Evolutionary conservation across 1,140 invertebrate species (phyloP).

Genomic region (Drosophila pseudoananassae): DNA sequence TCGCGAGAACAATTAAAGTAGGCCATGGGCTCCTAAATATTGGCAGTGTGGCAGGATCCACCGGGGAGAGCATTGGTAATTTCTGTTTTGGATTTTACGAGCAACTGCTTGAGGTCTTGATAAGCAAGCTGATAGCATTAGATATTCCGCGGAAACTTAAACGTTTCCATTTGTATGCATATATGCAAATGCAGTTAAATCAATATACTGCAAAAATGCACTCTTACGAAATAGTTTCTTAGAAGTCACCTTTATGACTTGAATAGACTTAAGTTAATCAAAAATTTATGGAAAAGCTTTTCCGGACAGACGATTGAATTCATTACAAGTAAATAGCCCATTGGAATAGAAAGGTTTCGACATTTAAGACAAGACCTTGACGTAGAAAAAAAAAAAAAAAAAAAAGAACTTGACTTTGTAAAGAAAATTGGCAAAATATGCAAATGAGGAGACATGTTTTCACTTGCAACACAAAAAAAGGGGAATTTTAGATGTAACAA

Average conservation of each 20-base stretch:
- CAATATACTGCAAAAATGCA: neutral
- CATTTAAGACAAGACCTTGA: no score
- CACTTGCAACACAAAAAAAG: no score
- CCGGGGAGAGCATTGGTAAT: neutral
- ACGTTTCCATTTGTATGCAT: neutral
- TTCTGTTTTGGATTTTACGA: neutral
- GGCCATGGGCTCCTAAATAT: neutral
- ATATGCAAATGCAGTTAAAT: neutral
- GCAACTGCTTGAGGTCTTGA: neutral
- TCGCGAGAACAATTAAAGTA: conserved; percentile 87
- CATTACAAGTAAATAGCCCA: no score
- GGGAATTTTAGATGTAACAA: no score
- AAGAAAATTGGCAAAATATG: no score
- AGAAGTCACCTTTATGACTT: no score
- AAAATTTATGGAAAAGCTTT: neutral
- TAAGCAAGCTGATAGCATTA: neutral
- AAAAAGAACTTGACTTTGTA: no score
- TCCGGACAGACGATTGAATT: neutral
- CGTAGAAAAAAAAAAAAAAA: no score
- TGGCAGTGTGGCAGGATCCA: neutral
- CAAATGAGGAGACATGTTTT: no score
- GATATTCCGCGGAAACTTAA: neutral
- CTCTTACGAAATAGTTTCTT: neutral
- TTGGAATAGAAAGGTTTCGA: no score
- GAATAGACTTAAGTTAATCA: neutral